Base-by-base conservation (phyloP, 2,797 vertebrate genomes). In the Catostomus latipinnis region DNA sequence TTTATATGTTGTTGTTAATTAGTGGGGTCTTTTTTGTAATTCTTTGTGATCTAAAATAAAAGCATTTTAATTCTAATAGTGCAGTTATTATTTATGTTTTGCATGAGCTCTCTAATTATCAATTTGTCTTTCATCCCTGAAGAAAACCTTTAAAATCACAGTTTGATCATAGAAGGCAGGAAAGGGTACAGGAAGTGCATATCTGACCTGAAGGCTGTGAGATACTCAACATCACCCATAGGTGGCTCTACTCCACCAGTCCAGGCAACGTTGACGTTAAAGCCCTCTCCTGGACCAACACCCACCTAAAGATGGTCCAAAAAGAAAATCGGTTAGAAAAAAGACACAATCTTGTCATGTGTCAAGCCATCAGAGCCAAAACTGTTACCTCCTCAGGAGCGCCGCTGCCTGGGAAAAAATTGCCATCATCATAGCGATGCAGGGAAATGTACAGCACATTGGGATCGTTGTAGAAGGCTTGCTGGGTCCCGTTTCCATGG, bases 371-470 rank as follows among this genome's bases (percentile, higher is more conserved):
- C 34, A 34, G 34, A 5, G 3, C 12, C 11, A 16, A 63, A 4
- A 9, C 5, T 62, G 45, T 61, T 62, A 97, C 97, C 96, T 98
- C 97, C 83, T 98, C 97, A 11, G 97, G 96, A 54, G 97, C 96
- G n/a, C 97, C 97, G 0, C 97, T 98, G 86, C 97, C 97, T 0
- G 97, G 97, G 83, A 98, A 98, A 91, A 98, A 98, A 93, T 98
- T 98, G 13, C 97, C 97, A 0, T 98, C 95, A 6, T 98, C 97
- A 7, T 98, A 98, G 88, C 97, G 97, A 88, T 98, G 97, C 69
- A 98, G 92, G 63, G 97, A 98, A 87, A 98, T 93, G 85, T 98
- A 98, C 73, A 98, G 94, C 82, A 98, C 94, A 0, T 92, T 95
- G 78, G 96, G 95, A 81, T 98, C 96, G 0, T 91, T 94, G 90